phyloP scores from a whole-genome alignment of 2,113 vertebrate species.

The Scalopus aquaticus region DNA sequence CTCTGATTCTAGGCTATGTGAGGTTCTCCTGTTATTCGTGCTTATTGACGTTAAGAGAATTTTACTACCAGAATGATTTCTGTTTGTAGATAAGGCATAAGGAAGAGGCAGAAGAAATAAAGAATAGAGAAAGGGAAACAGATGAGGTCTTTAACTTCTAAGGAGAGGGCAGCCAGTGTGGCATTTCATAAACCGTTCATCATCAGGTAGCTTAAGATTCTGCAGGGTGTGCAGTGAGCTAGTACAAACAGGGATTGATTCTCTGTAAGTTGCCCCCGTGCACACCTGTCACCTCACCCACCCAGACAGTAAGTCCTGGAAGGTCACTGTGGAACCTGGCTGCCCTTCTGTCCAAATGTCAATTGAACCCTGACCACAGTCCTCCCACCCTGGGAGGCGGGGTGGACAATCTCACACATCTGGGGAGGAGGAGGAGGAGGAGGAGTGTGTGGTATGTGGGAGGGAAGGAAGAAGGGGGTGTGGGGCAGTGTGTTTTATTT shows the following conservation, averaged over 20 bases:
- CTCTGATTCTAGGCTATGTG: neutral
- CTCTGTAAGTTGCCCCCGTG: neutral
- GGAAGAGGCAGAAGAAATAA: neutral
- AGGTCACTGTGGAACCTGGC: constrained; percentile 26
- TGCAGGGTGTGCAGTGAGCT: neutral
- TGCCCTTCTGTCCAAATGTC: constrained; percentile 46
- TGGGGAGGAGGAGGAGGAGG: neutral
- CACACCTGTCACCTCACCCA: constrained; percentile 40
- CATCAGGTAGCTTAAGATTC: constrained; percentile 1
- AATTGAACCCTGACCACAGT: constrained; percentile 14
- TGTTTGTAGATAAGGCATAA: constrained; percentile 22
- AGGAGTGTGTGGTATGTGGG: neutral
- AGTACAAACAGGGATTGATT: constrained; percentile 53
- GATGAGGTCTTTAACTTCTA: constrained; percentile 38
- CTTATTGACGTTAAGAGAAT: neutral
- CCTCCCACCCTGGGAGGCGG: neutral
- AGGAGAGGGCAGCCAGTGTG: neutral
- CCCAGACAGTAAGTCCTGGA: neutral
- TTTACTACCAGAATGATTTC: neutral
- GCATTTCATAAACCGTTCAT: constrained; percentile 26
- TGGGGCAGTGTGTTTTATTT: constrained; percentile 67
- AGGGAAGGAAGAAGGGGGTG: constrained; percentile 24
- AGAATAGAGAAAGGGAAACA: neutral
- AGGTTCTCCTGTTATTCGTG: neutral
- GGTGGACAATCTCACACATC: fast-evolving